These are phyloP conservation scores for Leptobrachium leishanense DNA, from an alignment of 2,113 vertebrate genomes.

Conservation along the genomic window DNA sequence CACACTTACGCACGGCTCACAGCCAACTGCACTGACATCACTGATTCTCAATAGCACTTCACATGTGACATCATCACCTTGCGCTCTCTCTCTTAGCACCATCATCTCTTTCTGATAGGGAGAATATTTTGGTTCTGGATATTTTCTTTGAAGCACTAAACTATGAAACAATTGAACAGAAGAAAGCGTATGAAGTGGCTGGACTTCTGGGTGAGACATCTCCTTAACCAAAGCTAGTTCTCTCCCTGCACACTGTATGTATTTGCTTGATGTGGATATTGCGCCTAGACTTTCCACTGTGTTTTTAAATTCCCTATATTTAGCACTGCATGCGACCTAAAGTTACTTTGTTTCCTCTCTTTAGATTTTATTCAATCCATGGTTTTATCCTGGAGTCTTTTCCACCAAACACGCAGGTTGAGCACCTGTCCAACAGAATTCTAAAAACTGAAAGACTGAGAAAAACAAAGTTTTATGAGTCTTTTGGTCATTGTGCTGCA, in stretches of 20 bases:
- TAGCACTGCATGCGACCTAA: neutral
- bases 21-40: neutral
- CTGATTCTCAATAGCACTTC: neutral
- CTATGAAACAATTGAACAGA: slow-evolving; percentile 98
- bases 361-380: too few species aligned
- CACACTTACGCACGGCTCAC: too few species aligned
- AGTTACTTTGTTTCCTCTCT: neutral
- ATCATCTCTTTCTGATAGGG: slow-evolving; percentile 64
- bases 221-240: slow-evolving; percentile 4
- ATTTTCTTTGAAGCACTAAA: slow-evolving; percentile 97
- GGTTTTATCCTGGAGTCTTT: too few species aligned
- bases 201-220: slow-evolving; percentile 88
- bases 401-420: too few species aligned
- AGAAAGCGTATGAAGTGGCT: slow-evolving; percentile 95
- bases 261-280: neutral
- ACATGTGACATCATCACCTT: neutral
- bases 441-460: too few species aligned
- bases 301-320: neutral
- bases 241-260: neutral
- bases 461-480: too few species aligned
- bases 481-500: too few species aligned
- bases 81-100: neutral
- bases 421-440: too few species aligned
- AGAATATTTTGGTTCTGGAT: slow-evolving; percentile 97
- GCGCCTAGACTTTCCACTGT: neutral